phyloP scores from a whole-genome alignment of 92 coral and sea anemone species.

The Porites lobata region DNA sequence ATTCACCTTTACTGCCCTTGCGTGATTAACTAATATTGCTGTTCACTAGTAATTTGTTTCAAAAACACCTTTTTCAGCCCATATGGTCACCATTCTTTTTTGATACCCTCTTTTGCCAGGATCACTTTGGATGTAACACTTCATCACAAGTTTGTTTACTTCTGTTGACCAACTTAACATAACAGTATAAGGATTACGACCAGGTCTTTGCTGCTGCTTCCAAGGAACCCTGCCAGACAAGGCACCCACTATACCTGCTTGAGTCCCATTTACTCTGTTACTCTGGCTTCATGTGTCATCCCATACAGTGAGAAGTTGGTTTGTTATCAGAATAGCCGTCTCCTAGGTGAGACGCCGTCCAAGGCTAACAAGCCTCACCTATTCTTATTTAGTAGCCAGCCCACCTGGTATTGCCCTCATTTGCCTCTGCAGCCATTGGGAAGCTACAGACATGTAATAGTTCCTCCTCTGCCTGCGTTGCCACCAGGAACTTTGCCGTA shows the following conservation, averaged over 20 bases:
- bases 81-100: slow-evolving; percentile 51
- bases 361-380: not conserved
- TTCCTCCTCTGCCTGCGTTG: no score
- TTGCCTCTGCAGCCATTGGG: no score
- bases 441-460: no score
- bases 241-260: slow-evolving; percentile 30
- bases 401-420: no score
- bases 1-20: no score
- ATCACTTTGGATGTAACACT: slow-evolving; percentile 61
- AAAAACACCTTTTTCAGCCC: slow-evolving; percentile 2
- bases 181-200: slow-evolving; percentile 45
- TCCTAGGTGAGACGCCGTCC: not conserved
- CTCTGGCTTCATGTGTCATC: not conserved
- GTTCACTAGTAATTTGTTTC: no score
- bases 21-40: no score
- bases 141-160: slow-evolving; percentile 51
- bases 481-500: no score
- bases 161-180: slow-evolving; percentile 41
- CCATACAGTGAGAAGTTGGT: slow-evolving; percentile 27
- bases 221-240: slow-evolving; percentile 29
- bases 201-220: slow-evolving; percentile 45
- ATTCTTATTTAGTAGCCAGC: not conserved
- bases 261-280: slow-evolving; percentile 39
- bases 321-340: slow-evolving; percentile 23
- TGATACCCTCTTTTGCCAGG: slow-evolving; percentile 51